Evolutionary conservation across 2,797 vertebrate genomes (phyloP).

Genomic region (Sebastes diploproa): DNA sequence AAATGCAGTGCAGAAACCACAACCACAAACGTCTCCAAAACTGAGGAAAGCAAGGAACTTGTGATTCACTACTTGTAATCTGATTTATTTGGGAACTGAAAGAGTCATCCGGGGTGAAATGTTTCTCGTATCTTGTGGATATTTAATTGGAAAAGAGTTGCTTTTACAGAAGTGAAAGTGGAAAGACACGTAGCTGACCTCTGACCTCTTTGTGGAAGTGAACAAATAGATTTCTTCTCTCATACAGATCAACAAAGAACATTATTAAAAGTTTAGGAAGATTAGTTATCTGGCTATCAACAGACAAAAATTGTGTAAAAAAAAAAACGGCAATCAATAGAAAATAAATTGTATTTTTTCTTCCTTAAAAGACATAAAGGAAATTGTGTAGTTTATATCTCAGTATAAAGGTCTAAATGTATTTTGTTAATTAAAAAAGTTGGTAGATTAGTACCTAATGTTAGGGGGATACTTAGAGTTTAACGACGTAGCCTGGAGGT

Average conservation of each 20-base stretch:
- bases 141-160: background rate
- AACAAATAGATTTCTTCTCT: background rate
- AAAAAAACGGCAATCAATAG: background rate
- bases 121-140: background rate
- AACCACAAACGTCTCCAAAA: background rate
- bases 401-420: background rate
- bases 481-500: background rate
- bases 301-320: background rate
- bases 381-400: background rate
- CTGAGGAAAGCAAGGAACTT: background rate
- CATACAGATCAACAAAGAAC: background rate
- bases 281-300: background rate
- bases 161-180: background rate
- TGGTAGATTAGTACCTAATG: background rate
- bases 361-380: background rate
- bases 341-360: background rate
- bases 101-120: background rate
- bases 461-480: background rate
- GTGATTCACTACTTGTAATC: background rate
- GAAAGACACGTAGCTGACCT: background rate
- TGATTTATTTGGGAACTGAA: slow-evolving; percentile 16
- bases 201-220: background rate
- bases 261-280: too few relatives aligned
- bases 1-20: background rate
- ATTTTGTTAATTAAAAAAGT: background rate